Evolutionary conservation across 1,140 invertebrate genomes (phyloP).

Genomic region (Drosophila sechellia): DNA sequence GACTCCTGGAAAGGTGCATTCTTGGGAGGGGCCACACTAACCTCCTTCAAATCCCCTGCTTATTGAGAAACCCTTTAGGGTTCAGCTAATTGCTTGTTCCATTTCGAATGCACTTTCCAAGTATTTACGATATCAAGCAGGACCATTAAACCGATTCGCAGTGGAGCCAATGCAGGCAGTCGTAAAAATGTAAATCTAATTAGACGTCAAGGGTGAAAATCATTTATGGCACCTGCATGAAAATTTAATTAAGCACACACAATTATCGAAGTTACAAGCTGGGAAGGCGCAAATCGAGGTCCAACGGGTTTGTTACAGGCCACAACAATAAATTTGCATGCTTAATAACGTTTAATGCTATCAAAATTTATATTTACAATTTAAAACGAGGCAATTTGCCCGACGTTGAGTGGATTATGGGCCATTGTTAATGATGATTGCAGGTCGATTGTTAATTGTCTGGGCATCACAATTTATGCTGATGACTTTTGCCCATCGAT

Average conservation of each 20-base stretch:
- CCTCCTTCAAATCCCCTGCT: background rate
- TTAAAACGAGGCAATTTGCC: constrained; percentile 75
- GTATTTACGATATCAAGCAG: constrained; percentile 17
- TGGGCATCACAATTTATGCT: constrained; percentile 69
- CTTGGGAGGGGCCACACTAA: constrained; percentile 41
- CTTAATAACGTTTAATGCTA: constrained; percentile 80
- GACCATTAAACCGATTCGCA: constrained; percentile 11
- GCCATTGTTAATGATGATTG: constrained; percentile 78
- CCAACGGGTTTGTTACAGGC: constrained; percentile 16
- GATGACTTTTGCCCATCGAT: constrained; percentile 74
- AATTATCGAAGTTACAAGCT: constrained; percentile 55
- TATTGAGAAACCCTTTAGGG: background rate
- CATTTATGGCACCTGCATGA: constrained; percentile 80
- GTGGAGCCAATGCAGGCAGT: constrained; percentile 18
- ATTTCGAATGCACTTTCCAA: background rate
- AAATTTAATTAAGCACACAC: constrained; percentile 81
- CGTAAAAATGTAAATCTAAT: constrained; percentile 76
- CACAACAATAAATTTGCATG: constrained; percentile 59
- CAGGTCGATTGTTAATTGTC: constrained; percentile 77
- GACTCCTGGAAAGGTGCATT: constrained; percentile 42
- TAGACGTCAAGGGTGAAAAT: constrained; percentile 65
- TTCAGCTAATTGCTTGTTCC: background rate
- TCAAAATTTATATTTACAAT: constrained; percentile 79
- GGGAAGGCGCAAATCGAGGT: constrained; percentile 10
- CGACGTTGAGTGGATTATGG: constrained; percentile 74